A percentile compares a stretch with the other conserved stretches of the same genome.
Evolutionary conservation across 2,797 vertebrate genomes (phyloP).

Genomic region (Austrolebias charrua): DNA sequence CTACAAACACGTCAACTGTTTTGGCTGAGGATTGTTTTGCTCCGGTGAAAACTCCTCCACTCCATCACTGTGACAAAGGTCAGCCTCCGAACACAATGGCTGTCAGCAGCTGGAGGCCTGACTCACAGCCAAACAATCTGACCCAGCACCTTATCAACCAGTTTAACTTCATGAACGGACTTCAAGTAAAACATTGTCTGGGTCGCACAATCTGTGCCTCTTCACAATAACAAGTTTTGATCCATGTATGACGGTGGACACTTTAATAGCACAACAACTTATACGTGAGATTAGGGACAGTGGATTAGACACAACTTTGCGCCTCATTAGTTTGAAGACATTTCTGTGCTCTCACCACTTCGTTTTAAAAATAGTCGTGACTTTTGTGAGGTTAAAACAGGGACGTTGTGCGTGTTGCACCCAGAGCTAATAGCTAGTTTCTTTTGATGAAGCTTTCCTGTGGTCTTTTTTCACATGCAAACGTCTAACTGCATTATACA

Average conservation of each 20-base stretch:
- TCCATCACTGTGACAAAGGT: slow-evolving; percentile 56
- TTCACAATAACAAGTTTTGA: slow-evolving; percentile 19
- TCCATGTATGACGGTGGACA: neutral
- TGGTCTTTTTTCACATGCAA: slow-evolving; percentile 31
- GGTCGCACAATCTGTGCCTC: slow-evolving; percentile 29
- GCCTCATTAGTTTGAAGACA: slow-evolving; percentile 7
- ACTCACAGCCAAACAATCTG: slow-evolving; percentile 54
- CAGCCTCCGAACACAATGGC: slow-evolving; percentile 58
- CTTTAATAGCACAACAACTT: slow-evolving; percentile 9
- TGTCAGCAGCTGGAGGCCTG: slow-evolving; percentile 58
- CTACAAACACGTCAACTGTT: slow-evolving; percentile 19
- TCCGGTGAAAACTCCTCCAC: slow-evolving; percentile 34
- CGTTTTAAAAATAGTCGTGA: slow-evolving; percentile 3
- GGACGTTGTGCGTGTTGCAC: slow-evolving; percentile 25
- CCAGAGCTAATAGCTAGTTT: slow-evolving; percentile 18
- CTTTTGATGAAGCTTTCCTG: slow-evolving; percentile 7
- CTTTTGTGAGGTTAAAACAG: slow-evolving; percentile 32
- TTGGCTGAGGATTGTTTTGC: slow-evolving; percentile 40
- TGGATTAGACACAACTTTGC: slow-evolving; percentile 7
- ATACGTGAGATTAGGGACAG: slow-evolving; percentile 6
- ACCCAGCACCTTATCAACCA: slow-evolving; percentile 38
- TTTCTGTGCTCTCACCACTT: neutral
- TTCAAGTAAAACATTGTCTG: slow-evolving; percentile 41
- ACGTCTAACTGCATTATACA: slow-evolving; percentile 35
- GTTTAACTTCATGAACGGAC: slow-evolving; percentile 37